Evolutionary conservation across 2,888 invertebrate species (phyloP).

Genomic region (Trachelus iudaicus): DNA sequence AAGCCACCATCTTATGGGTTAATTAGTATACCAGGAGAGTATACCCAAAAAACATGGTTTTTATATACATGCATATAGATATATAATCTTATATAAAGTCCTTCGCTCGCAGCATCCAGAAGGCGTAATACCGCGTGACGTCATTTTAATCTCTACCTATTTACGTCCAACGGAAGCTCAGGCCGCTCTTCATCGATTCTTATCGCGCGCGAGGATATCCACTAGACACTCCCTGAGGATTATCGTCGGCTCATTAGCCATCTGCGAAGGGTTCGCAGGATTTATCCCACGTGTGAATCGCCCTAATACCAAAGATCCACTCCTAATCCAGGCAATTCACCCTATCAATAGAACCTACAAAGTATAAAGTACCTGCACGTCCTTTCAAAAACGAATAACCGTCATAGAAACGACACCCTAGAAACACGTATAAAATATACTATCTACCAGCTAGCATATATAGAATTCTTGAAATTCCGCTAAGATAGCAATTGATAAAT

Average conservation of each 20-base stretch:
- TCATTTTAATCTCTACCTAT: neutral
- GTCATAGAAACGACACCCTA: neutral
- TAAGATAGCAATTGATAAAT: neutral
- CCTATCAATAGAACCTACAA: neutral
- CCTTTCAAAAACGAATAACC: neutral
- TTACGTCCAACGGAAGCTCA: neutral
- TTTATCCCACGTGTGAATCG: neutral
- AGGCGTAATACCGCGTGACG: neutral
- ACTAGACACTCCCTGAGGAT: neutral
- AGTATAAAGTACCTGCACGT: neutral
- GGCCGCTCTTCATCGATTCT: neutral
- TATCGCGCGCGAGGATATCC: neutral
- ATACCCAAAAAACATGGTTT: too few species aligned
- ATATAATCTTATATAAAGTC: neutral
- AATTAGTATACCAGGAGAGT: neutral
- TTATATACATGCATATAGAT: too few species aligned
- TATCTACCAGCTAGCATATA: neutral
- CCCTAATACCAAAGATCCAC: neutral
- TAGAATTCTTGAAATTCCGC: neutral
- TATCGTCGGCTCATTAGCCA: neutral
- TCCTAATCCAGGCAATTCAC: neutral
- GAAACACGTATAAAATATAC: neutral
- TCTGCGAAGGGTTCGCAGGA: neutral
- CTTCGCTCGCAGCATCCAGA: neutral
- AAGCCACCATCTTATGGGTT: neutral